These are phyloP conservation scores for Rhinichthys klamathensis DNA, from an alignment of 2,113 vertebrate genomes.

Conservation along the genomic window DNA sequence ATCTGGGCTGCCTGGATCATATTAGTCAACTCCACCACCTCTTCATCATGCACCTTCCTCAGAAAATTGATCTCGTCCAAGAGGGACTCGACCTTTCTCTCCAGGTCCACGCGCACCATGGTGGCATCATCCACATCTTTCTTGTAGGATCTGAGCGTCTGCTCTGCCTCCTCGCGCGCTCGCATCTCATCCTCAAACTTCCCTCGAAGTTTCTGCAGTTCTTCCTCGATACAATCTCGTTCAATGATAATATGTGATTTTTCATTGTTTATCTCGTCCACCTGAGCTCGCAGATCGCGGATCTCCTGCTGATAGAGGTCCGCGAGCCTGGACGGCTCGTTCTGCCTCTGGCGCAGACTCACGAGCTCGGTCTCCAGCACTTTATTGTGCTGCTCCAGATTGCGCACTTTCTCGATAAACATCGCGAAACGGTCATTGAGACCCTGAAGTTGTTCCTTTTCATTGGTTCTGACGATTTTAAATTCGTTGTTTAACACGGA, in stretches of 20 bases:
- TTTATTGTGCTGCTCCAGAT: slow-evolving; percentile 89
- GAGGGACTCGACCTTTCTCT: slow-evolving; percentile 88
- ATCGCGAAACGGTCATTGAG: slow-evolving; percentile 90
- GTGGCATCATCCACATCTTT: slow-evolving; percentile 89
- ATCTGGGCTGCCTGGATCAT: slow-evolving; percentile 85
- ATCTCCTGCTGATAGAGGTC: slow-evolving; percentile 88
- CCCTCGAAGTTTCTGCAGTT: slow-evolving; percentile 79
- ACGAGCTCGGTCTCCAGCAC: slow-evolving; percentile 85
- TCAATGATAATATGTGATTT: slow-evolving; percentile 85
- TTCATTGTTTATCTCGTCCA: slow-evolving; percentile 83
- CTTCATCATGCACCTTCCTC: slow-evolving; percentile 88
- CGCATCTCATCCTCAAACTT: slow-evolving; percentile 82
- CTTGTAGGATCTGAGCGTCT: slow-evolving; percentile 81
- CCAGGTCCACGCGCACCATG: slow-evolving; percentile 87
- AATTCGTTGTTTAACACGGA: slow-evolving; percentile 84
- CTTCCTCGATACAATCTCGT: slow-evolving; percentile 84
- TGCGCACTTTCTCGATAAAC: slow-evolving; percentile 90
- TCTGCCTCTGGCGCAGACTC: slow-evolving; percentile 81
- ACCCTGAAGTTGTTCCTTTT: slow-evolving; percentile 91
- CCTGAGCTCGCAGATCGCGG: slow-evolving; percentile 84
- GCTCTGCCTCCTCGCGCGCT: slow-evolving; percentile 84
- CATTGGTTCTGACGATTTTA: slow-evolving; percentile 87
- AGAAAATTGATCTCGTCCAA: slow-evolving; percentile 89
- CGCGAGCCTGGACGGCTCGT: slow-evolving; percentile 85
- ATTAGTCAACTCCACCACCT: slow-evolving; percentile 85